phyloP scores from a whole-genome alignment of 2,113 vertebrate genomes.

The Chunga burmeisteri region DNA sequence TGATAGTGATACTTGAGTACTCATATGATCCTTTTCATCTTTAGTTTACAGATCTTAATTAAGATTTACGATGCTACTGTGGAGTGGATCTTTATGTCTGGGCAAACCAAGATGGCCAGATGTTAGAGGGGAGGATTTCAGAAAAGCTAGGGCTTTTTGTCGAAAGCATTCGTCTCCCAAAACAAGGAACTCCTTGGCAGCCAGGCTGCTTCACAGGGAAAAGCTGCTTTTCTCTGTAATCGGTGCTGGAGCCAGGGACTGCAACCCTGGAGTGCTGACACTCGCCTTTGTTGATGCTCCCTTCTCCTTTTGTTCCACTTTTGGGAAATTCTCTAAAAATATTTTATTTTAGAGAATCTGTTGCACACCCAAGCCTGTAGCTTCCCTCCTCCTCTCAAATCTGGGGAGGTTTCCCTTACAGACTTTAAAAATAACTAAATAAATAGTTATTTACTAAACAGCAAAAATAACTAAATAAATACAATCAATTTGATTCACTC shows the following conservation, averaged over 20 bases:
- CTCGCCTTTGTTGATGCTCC: neutral
- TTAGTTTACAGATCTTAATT: conserved; percentile 39
- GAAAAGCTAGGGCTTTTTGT: conserved; percentile 16
- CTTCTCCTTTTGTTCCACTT: neutral
- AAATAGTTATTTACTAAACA: conserved; percentile 17
- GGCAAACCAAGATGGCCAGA: neutral
- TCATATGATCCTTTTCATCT: conserved; percentile 8
- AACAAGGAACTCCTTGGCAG: conserved; percentile 2
- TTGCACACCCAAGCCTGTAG: neutral
- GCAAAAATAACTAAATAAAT: neutral
- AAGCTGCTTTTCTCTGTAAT: neutral
- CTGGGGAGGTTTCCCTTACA: neutral
- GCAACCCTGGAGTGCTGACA: neutral
- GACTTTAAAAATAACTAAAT: neutral
- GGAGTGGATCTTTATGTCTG: conserved; percentile 11
- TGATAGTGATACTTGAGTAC: neutral
- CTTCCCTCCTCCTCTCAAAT: neutral
- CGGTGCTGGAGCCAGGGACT: neutral
- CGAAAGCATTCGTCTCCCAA: neutral
- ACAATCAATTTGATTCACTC: conserved; percentile 50
- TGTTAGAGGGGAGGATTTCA: conserved; percentile 3
- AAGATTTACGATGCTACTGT: neutral
- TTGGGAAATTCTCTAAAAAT: neutral
- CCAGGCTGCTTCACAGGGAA: neutral
- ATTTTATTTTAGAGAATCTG: neutral